Evolutionary conservation across 2,888 invertebrate genomes (phyloP), one percentile per base, ranked within the genome.

Genomic region (Tipula unca): DNA sequence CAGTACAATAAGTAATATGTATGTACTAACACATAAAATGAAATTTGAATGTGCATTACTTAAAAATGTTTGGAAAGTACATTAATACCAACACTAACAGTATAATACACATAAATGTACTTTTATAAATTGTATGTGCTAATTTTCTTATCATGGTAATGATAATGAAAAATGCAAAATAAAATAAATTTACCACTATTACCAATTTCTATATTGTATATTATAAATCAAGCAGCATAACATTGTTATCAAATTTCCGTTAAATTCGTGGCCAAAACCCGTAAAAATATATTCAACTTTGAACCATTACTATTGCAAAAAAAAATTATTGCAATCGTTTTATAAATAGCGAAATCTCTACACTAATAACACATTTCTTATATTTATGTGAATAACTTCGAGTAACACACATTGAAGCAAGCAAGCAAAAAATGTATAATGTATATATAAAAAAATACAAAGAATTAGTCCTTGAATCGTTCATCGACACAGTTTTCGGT

Each of bases 401-500:
- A 20, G 32, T 84, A 84, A 32, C 29, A 84, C 32, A 84, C 29
- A 29, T 35, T 29, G 14, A 84, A 35, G 17, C 10, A 84, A 29
- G 83, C 83, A 17, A 35, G 83, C 83, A 35, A 35, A 17, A 84
- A 35, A 84, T 84, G 83, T 35, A 83, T 83, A 35, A 6, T 20
- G 35, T 83, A 83, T 84, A 84, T 35, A 35, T 8, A 84, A 36
- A 39, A 84, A 39, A 85, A 82, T 39, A 35, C 39, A 29, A 84
- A 85, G 85, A 86, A 86, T 85, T 87, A 85, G 87, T 87, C 88
- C 87, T 87, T 88, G 88, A 88, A 87, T 86, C 82, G 87, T 87
- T 86, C 88, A 87, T 86, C 87, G 88, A 87, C 88, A 87, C 87
- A 88, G 87, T 87, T 87, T 87, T 86, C 17, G 82, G 29, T 83